Conservation (phyloP, 2,888 invertebrate genomes). For the Lymantria monacha region DNA sequence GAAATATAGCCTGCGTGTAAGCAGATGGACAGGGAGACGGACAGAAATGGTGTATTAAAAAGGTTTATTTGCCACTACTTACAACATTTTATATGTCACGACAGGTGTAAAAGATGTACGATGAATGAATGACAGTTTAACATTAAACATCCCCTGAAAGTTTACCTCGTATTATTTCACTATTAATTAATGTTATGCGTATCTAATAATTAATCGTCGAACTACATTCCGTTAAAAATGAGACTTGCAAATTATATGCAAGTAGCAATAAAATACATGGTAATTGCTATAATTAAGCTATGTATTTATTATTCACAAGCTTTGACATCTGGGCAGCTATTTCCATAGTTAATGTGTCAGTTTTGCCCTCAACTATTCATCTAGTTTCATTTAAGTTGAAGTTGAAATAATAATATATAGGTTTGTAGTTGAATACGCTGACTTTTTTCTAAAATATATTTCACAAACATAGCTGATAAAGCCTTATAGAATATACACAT, state of each 20-base stretch:
- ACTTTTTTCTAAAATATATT: too few species aligned
- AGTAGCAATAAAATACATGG: conserved; percentile 1
- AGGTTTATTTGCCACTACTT: too few species aligned
- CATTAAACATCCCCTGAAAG: conserved; percentile 5
- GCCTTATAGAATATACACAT: too few species aligned
- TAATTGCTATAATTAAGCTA: background rate
- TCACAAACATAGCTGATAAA: too few species aligned
- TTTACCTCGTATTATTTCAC: conserved; percentile 37
- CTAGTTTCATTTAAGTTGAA: background rate
- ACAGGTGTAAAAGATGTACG: background rate
- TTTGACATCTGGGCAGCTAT: background rate
- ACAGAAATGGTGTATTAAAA: too few species aligned
- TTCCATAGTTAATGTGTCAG: background rate
- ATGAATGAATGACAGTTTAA: conserved; percentile 22
- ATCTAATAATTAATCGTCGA: conserved; percentile 10
- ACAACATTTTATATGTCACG: background rate
- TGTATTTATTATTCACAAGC: background rate
- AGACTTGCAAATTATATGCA: conserved; percentile 8
- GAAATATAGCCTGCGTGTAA: too few species aligned
- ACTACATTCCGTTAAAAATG: background rate
- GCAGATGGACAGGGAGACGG: too few species aligned
- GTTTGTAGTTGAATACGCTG: background rate
- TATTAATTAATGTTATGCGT: conserved; percentile 34
- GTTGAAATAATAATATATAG: too few species aligned
- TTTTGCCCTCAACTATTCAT: background rate